phyloP scores from a whole-genome alignment of 53 echinoderm and acorn worm genomes.

The Astropecten irregularis region DNA sequence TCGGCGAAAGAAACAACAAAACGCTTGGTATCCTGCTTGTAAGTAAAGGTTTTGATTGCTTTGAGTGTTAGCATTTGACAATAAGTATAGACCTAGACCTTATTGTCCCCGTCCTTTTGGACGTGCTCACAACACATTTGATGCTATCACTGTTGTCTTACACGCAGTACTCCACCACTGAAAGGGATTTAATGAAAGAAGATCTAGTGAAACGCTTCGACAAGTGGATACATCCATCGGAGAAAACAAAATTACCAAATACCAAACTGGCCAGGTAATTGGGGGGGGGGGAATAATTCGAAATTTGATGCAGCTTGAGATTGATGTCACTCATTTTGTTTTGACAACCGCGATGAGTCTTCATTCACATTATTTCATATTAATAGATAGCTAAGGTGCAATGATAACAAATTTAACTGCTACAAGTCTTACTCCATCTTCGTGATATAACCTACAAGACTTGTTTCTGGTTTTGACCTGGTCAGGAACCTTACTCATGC shows the following conservation, averaged over 20 bases:
- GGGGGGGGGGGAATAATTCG: too few species aligned
- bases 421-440: too few species aligned
- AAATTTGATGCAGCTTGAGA: too few species aligned
- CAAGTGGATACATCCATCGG: background rate
- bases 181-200: background rate
- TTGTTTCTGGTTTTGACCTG: too few species aligned
- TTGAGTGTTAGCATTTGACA: background rate
- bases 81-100: background rate
- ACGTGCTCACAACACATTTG: background rate
- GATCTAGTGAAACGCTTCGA: background rate
- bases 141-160: background rate
- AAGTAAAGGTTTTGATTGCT: background rate
- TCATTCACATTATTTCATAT: too few species aligned
- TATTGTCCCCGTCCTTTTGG: background rate
- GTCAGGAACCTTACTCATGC: too few species aligned
- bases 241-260: background rate
- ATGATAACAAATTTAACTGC: too few species aligned
- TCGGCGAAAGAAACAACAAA: background rate
- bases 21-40: background rate
- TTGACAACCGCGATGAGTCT: too few species aligned
- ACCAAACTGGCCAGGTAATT: constrained; percentile 19
- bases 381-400: too few species aligned
- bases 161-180: background rate
- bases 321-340: too few species aligned
- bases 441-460: too few species aligned